These are phyloP conservation scores for Saturnia pavonia DNA, from an alignment of 2,888 invertebrate genomes.

Conservation along the genomic window DNA sequence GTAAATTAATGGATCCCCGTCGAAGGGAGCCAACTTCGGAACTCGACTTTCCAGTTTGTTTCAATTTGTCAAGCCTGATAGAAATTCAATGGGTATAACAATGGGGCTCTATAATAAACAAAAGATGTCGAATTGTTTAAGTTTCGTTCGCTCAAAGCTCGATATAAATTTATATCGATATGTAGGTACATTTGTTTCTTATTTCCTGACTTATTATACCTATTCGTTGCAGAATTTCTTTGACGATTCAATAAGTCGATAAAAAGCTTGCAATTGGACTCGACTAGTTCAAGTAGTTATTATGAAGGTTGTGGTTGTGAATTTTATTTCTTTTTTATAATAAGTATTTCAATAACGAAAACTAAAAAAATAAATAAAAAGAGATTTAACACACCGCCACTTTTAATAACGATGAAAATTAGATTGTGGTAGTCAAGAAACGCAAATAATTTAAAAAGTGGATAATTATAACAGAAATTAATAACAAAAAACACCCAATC, in stretches of 20 bases:
- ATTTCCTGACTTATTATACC: conserved; percentile 12
- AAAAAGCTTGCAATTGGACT: background rate
- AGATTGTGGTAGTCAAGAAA: background rate
- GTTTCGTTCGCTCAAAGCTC: conserved; percentile 33
- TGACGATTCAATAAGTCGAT: conserved; percentile 8
- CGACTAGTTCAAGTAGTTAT: conserved; percentile 1
- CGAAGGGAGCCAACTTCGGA: conserved; percentile 60
- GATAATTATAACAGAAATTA: background rate
- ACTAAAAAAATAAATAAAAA: background rate
- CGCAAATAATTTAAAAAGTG: background rate
- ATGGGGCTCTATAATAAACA: conserved; percentile 58
- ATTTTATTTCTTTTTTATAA: background rate
- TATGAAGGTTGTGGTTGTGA: background rate
- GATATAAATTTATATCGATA: conserved; percentile 30
- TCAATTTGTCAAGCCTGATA: conserved; percentile 72
- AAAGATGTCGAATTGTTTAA: conserved; percentile 54
- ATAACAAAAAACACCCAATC: background rate
- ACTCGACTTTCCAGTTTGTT: conserved; percentile 72
- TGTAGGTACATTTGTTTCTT: conserved; percentile 26
- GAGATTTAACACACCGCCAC: background rate
- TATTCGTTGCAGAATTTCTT: background rate
- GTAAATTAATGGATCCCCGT: conserved; percentile 71
- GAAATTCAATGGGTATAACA: conserved; percentile 65
- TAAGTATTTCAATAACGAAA: background rate
- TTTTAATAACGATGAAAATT: background rate